These are phyloP conservation scores for Micronycteris hirsuta DNA, from an alignment of 2,113 vertebrate genomes.

Conservation along the genomic window DNA sequence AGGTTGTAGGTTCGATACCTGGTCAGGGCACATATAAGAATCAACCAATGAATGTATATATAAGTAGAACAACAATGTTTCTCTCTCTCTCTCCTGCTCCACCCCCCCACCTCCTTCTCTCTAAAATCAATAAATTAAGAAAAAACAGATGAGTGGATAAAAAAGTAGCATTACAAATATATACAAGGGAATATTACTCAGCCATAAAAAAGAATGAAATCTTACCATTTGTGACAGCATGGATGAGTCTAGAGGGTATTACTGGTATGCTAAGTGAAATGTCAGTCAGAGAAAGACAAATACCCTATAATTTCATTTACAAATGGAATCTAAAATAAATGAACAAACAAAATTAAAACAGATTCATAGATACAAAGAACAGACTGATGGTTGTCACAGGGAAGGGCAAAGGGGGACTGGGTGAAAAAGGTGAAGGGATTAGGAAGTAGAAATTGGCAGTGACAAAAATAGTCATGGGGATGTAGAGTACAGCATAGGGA, in stretches of 20 bases:
- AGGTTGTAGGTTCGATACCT: no score
- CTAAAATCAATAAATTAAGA: no score
- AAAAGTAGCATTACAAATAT: not conserved
- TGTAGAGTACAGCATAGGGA: not conserved
- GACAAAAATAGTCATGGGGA: not conserved
- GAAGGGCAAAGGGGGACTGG: not conserved
- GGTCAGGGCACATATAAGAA: no score
- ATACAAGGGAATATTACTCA: not conserved
- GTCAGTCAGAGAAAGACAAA: not conserved
- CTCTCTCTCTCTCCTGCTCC: no score
- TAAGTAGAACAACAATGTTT: no score
- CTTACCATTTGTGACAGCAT: not conserved
- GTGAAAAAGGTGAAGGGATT: not conserved
- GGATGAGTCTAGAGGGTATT: not conserved
- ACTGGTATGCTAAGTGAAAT: not conserved
- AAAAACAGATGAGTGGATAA: not conserved
- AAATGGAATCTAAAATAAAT: not conserved
- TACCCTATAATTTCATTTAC: not conserved
- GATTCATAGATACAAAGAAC: not conserved
- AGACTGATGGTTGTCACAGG: not conserved
- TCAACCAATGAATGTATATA: no score
- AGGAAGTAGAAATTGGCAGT: not conserved
- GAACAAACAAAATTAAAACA: not conserved
- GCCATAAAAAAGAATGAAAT: not conserved
- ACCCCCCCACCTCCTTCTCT: no score